Evolutionary conservation across 1,140 invertebrate species (phyloP), one percentile per base, ranked within the genome.

Genomic region (Papilio dardanus): DNA sequence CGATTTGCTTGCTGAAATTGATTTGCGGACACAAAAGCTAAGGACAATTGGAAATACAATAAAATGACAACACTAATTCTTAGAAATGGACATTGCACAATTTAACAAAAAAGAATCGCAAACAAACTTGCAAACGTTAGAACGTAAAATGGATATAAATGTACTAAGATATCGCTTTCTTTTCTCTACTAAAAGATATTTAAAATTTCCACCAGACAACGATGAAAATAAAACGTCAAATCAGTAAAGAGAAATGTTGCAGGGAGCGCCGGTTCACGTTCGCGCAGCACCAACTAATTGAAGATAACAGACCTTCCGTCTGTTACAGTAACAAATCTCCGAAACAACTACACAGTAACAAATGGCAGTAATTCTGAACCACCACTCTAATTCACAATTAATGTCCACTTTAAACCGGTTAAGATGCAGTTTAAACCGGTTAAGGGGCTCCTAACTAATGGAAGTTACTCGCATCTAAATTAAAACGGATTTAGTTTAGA

Each of bases 321-420:
- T 46, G 71, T 33, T 54, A 62, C 75, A 68, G 68, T 54, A 77
- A 79, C 78, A 77, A 79, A 79, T 79, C 76, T 79, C 68, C 30
- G 71, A 73, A 73, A 73, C 74, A 77, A 79, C 78, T 77, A 74
- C 76, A 33, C 75, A 46, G 73, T 76, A 77, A 79, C 76, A 77
- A 79, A 79, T 77, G 71, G 54, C 76, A 19, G 74, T 77, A 76
- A 77, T 76, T 71, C 80, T 58, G 67, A 76, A 75, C 71, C 42
- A 73, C 71, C 46, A 77, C 77, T 68, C 76, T 74, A 76, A 77
- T 73, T 73, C 71, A 75, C 75, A 79, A 81, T 80, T 85, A 85
- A 85, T 85, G 79, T 77, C 79, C 75, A 79, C 80, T 76, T 75
- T 79, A 85, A 79, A 79, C 58, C 71, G 65, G 76, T 73, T 73